Percentiles rank a stretch among this genome's conserved stretches.
Conservation (phyloP, 1,140 invertebrate species). For the Drosophila kikkawai region DNA sequence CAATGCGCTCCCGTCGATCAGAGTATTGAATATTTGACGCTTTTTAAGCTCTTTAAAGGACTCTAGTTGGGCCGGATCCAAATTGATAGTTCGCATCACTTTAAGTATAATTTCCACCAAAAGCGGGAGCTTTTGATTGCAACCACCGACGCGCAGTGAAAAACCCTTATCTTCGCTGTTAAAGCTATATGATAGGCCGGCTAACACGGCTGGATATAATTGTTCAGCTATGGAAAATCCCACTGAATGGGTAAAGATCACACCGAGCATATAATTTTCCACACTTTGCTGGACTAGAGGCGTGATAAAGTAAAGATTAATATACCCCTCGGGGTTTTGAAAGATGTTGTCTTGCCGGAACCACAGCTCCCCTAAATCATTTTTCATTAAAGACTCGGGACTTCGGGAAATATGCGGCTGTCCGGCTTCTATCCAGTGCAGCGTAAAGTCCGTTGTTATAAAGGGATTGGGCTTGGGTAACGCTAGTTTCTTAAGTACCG, state of each 20-base stretch:
- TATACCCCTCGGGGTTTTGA: slow-evolving; percentile 91
- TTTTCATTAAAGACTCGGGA: slow-evolving; percentile 86
- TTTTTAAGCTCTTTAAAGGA: slow-evolving; percentile 89
- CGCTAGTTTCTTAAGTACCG: slow-evolving; percentile 84
- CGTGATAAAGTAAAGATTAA: slow-evolving; percentile 91
- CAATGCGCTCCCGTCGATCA: slow-evolving; percentile 89
- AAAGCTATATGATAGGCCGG: slow-evolving; percentile 89
- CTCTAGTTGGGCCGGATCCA: slow-evolving; percentile 86
- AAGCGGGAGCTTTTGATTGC: slow-evolving; percentile 85
- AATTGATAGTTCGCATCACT: slow-evolving; percentile 86
- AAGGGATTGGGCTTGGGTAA: slow-evolving; percentile 54
- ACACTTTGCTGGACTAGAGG: slow-evolving; percentile 87
- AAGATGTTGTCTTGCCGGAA: slow-evolving; percentile 95
- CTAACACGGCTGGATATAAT: slow-evolving; percentile 91
- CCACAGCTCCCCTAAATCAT: slow-evolving; percentile 91
- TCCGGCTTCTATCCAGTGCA: slow-evolving; percentile 54
- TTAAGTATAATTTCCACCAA: slow-evolving; percentile 88
- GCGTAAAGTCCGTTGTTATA: slow-evolving; percentile 55
- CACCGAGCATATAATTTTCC: slow-evolving; percentile 88
- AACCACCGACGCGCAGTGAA: slow-evolving; percentile 87
- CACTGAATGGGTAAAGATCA: slow-evolving; percentile 88
- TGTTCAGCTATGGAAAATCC: slow-evolving; percentile 89
- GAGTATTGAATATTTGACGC: slow-evolving; percentile 90
- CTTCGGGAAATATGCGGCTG: slow-evolving; percentile 42
- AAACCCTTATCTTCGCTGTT: slow-evolving; percentile 89